Conservation (phyloP, 92 coral and sea anemone genomes). For the Heliopora coerulea region DNA sequence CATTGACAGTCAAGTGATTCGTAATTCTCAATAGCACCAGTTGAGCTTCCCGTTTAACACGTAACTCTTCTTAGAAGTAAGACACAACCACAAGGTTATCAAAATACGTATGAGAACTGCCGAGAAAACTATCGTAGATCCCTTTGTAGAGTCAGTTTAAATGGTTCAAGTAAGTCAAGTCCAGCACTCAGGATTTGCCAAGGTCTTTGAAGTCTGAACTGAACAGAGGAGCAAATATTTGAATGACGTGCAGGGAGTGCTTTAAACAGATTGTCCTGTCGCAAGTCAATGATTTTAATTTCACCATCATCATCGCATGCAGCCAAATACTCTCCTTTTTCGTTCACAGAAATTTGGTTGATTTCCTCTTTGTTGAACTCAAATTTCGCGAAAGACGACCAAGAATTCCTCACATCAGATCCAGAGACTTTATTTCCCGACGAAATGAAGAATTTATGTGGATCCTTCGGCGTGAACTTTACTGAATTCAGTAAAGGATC, state of each 20-base stretch:
- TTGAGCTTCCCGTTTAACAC: too few species aligned
- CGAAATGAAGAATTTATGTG: slow-evolving; percentile 75
- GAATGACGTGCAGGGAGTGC: slow-evolving; percentile 66
- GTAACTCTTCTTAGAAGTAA: too few species aligned
- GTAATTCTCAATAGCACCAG: too few species aligned
- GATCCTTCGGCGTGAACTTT: slow-evolving; percentile 28
- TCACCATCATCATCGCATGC: slow-evolving; percentile 90
- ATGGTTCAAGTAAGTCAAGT: too few species aligned
- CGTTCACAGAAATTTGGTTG: slow-evolving; percentile 72
- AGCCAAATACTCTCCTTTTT: slow-evolving; percentile 69
- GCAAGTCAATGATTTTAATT: slow-evolving; percentile 72
- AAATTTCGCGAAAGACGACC: slow-evolving; percentile 57
- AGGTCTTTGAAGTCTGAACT: slow-evolving; percentile 79
- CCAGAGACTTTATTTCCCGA: slow-evolving; percentile 65
- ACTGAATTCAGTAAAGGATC: slow-evolving; percentile 35
- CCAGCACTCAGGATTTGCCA: slow-evolving; percentile 92
- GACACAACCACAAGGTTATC: too few species aligned
- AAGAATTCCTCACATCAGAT: slow-evolving; percentile 69
- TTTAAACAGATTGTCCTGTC: slow-evolving; percentile 64
- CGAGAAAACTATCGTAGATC: too few species aligned
- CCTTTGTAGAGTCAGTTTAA: too few species aligned
- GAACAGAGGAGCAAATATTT: slow-evolving; percentile 81
- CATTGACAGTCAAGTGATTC: too few species aligned
- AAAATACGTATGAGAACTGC: too few species aligned
- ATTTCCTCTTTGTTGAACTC: slow-evolving; percentile 82